Base-by-base conservation (phyloP, 2,113 vertebrate genomes). In the Nanger granti region DNA sequence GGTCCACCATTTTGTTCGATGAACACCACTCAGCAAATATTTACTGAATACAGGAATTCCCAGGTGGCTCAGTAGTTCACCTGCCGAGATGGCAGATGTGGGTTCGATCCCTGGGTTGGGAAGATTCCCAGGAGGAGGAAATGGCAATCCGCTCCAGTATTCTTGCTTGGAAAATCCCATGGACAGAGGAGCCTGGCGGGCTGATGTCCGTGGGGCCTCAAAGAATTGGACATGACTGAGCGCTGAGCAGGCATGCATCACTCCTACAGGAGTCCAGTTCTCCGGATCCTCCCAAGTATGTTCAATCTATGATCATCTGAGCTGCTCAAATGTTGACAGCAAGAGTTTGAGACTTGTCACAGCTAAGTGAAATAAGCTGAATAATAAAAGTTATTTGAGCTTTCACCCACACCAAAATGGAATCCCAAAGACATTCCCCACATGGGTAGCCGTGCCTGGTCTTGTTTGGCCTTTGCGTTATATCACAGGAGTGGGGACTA, bases 401-500 rank as follows among this genome's bases (percentile, higher is more conserved):
- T 98, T 97, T 97, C 57, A 96, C 96, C 76, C 76, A 96, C 93
- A 94, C 29, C 73, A 52, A 98, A 95, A 0, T 80, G 84, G 91
- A 97, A 98, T 94, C 59, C 83, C 73, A 41, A 14, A 97, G 97
- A 93, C 89, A 98, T 57, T 93, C 91, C 69, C 37, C 59, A 89
- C 96, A 93, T 76, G 96, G 93, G 69, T 93, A 98, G 94, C 94
- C 97, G 76, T 0, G 91, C 87, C 93, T 94, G 76, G 97, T 98
- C 98, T 98, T 98, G 91, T 97, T 82, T 94, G 98, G 98, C 97
- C 96, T 94, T 55, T 12, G 37, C 2, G 82, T 98, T 98, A 98
- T 96, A 93, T 98, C 98, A 98, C 0, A 4, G 92, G 87, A 98
- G 93, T 97, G 94, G 87, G 94, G 97, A 94, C 91, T 89, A 89